Evolutionary conservation across 2,888 invertebrate genomes (phyloP), one percentile per base, ranked within the genome.

Genomic region (Trachelus iudaicus): DNA sequence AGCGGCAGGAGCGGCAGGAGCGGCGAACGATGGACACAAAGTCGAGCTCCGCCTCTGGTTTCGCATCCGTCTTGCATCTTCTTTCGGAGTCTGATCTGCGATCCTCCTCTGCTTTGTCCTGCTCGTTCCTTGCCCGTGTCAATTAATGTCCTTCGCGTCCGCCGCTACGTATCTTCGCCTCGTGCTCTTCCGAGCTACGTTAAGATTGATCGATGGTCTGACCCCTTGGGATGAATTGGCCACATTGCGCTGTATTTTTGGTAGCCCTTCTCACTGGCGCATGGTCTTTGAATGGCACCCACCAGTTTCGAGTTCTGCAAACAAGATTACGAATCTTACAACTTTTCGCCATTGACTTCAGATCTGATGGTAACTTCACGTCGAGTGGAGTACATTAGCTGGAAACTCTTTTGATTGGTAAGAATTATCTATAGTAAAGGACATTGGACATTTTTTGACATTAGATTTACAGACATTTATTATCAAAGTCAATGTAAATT

Each of bases 101-200:
- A 76, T 37, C 69, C 69, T 34, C 73, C 35, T 34, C 81, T 75
- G 79, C 79, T 83, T 83, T 82, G 80, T 82, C 82, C 80, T 73
- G 79, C 80, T 80, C 79, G 78, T 82, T 83, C 82, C 84, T 81
- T 82, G 82, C 85, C 85, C 87, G 89, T 89, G 91, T 91, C 91
- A 91, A 91, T 91, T 91, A 91, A 90, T 90, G 90, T 91, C 91
- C 87, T 85, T 85, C 83, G 85, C 84, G 83, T 83, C 84, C 84
- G 80, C 76, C 75, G 56, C 78, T 68, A 37, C 79, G 81, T 83
- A 85, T 79, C 81, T 79, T 78, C 80, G 81, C 81, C 68, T 15
- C 75, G 71, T 37, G 31, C 76, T 73, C 68, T 15, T 40, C 40
- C 15, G 15, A 35, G 33, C 35, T 34, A 78, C 81, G 80, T 81